phyloP scores from a whole-genome alignment of 2,113 vertebrate genomes.

The Pica pica region DNA sequence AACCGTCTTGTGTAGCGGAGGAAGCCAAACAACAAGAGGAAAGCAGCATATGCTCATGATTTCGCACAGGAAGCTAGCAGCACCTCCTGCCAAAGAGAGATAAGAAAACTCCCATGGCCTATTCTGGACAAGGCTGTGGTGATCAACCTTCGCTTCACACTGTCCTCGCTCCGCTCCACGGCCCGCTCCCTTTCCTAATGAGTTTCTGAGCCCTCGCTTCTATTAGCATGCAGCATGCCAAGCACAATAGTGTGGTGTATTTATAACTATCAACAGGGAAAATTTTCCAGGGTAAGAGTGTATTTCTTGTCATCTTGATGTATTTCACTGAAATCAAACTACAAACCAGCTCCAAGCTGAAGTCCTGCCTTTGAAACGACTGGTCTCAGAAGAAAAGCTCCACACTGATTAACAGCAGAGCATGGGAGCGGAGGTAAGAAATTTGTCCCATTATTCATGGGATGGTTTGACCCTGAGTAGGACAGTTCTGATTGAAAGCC shows the following conservation, averaged over 20 bases:
- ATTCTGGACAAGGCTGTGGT: slow-evolving; percentile 85
- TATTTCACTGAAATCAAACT: slow-evolving; percentile 53
- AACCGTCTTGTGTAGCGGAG: slow-evolving; percentile 95
- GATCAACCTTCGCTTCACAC: slow-evolving; percentile 78
- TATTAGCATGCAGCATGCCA: slow-evolving; percentile 68
- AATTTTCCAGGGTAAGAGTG: slow-evolving; percentile 68
- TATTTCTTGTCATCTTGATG: slow-evolving; percentile 66
- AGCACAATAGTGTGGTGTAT: slow-evolving; percentile 73
- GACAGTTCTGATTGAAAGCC: neutral
- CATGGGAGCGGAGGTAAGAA: neutral
- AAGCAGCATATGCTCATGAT: slow-evolving; percentile 92
- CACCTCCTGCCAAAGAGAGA: slow-evolving; percentile 96
- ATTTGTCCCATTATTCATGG: neutral
- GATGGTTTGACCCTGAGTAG: neutral
- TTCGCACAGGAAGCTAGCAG: slow-evolving; percentile 97
- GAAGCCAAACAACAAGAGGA: slow-evolving; percentile 99
- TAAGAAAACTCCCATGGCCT: slow-evolving; percentile 99
- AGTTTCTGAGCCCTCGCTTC: slow-evolving; percentile 66
- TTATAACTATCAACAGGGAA: slow-evolving; percentile 71
- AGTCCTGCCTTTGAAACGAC: slow-evolving; percentile 64
- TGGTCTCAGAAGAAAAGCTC: neutral
- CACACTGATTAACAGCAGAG: neutral
- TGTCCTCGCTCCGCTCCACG: slow-evolving; percentile 71
- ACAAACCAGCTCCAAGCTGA: slow-evolving; percentile 64
- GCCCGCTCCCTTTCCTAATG: slow-evolving; percentile 74